Conservation (phyloP, 1,140 invertebrate genomes). For the Hylaeus anthracinus region DNA sequence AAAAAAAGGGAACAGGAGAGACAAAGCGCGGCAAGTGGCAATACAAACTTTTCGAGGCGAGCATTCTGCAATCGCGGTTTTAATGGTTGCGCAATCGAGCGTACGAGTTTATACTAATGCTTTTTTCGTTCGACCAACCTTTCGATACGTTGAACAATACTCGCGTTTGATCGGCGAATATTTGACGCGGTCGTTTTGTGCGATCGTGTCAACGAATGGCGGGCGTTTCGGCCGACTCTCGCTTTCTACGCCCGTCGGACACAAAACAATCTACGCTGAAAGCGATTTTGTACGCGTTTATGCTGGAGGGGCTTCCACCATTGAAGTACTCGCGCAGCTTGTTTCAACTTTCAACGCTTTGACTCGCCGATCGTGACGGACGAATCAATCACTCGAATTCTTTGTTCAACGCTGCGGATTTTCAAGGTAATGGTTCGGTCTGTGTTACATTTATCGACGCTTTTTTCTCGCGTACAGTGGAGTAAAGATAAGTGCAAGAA, state of each 20-base stretch:
- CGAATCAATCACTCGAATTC: not conserved
- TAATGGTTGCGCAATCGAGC: not conserved
- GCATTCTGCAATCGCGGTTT: not conserved
- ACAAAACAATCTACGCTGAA: conserved; percentile 2
- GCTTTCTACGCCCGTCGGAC: not conserved
- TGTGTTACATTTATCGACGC: no score
- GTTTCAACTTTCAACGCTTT: not conserved
- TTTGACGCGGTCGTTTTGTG: not conserved
- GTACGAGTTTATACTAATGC: conserved; percentile 9
- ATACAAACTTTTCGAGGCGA: not conserved
- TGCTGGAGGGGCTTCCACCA: not conserved
- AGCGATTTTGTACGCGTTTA: not conserved
- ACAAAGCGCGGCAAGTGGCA: not conserved
- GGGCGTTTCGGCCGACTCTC: not conserved
- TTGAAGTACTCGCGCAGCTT: not conserved
- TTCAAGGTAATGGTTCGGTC: no score
- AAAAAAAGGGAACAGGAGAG: not conserved
- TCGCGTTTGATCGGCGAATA: conserved; percentile 8
- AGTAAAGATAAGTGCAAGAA: no score
- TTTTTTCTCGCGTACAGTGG: no score
- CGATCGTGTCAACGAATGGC: conserved; percentile 1
- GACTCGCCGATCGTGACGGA: not conserved
- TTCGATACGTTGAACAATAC: not conserved
- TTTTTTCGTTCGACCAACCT: conserved; percentile 1
- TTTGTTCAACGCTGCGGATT: not conserved